A percentile compares a stretch with the other conserved stretches of the same genome.
These are phyloP conservation scores for Tridacna gigas DNA, from an alignment of 2,888 invertebrate genomes.

Conservation along the genomic window DNA sequence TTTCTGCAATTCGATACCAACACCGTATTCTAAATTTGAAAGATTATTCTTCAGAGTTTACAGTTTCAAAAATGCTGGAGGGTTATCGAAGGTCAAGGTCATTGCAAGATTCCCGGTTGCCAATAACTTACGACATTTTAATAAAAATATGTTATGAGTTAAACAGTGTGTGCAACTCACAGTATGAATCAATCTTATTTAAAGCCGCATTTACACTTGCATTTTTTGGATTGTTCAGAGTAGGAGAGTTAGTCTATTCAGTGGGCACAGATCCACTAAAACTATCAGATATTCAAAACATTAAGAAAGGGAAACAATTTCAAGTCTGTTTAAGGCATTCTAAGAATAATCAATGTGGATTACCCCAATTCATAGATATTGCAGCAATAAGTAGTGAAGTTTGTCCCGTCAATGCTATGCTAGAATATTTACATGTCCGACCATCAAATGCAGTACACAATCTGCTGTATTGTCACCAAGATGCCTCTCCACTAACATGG, in stretches of 20 bases:
- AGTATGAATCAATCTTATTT: slow-evolving; percentile 16
- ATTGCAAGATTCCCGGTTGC: slow-evolving; percentile 4
- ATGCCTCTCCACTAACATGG: too few species aligned
- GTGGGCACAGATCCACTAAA: neutral
- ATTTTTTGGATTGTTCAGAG: slow-evolving; percentile 16
- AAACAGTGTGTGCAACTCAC: neutral
- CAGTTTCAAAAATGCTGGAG: slow-evolving; percentile 25
- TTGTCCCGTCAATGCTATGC: slow-evolving; percentile 20
- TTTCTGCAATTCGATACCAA: slow-evolving; percentile 16
- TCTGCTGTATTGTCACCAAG: too few species aligned
- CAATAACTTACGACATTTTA: slow-evolving; percentile 21
- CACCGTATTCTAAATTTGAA: slow-evolving; percentile 17
- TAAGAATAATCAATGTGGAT: slow-evolving; percentile 19
- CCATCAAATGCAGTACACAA: too few species aligned
- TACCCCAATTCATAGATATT: slow-evolving; percentile 3
- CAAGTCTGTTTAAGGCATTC: slow-evolving; percentile 9
- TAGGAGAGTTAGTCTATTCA: neutral
- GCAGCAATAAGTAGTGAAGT: neutral
- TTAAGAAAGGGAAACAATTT: neutral
- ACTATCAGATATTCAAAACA: neutral
- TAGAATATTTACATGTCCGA: too few species aligned
- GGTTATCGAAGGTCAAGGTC: slow-evolving; percentile 9
- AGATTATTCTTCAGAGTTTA: too few species aligned
- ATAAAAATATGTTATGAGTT: neutral
- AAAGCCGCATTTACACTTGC: slow-evolving; percentile 2